phyloP scores from a whole-genome alignment of 1,140 invertebrate genomes.

The Apis cerana region DNA sequence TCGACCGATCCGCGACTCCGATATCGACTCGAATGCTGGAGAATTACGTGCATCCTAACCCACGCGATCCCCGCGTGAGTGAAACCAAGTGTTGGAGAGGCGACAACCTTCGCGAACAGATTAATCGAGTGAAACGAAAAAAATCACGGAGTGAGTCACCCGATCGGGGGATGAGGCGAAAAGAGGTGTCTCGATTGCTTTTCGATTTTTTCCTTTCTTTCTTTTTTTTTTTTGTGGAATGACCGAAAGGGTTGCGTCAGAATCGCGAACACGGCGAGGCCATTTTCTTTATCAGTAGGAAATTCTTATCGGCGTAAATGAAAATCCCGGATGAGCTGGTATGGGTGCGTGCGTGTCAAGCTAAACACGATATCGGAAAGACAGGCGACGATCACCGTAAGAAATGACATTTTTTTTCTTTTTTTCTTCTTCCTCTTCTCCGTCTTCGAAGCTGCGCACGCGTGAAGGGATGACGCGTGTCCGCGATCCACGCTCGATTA shows the following conservation, averaged over 20 bases:
- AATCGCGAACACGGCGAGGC: conserved; percentile 61
- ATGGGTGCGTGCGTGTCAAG: conserved; percentile 5
- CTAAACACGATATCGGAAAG: background rate
- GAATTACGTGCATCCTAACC: no score
- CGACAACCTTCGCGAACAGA: no score
- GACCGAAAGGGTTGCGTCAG: conserved; percentile 59
- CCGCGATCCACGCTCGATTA: background rate
- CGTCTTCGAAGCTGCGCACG: background rate
- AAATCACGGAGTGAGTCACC: no score
- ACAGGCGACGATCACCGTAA: background rate
- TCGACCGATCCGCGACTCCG: no score
- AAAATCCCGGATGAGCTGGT: conserved; percentile 44
- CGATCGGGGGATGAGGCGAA: no score
- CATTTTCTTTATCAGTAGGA: conserved; percentile 68
- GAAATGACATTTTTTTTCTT: conserved; percentile 41
- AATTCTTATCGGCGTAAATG: conserved; percentile 64
- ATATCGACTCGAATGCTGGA: no score
- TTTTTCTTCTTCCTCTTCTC: no score
- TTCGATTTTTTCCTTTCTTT: background rate
- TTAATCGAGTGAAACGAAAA: no score
- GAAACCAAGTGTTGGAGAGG: no score
- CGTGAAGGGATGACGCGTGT: conserved; percentile 7
- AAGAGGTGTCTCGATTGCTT: no score
- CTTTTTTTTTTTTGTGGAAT: background rate
- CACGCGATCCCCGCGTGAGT: no score